Evolutionary conservation across 1,140 invertebrate species (phyloP), one percentile per base, ranked within the genome.

Genomic region (Capitella teleta): DNA sequence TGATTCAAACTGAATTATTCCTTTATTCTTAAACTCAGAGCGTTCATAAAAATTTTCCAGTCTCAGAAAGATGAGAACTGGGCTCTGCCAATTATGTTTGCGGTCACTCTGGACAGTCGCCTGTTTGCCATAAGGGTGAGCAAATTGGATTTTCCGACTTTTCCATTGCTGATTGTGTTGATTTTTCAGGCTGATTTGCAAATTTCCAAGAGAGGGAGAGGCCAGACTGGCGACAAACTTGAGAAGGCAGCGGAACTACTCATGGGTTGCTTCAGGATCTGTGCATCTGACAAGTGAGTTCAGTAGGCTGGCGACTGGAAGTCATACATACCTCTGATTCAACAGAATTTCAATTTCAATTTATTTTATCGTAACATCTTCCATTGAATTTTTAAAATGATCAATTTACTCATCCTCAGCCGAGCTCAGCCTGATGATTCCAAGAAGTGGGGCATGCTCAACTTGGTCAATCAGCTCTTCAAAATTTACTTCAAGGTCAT

Each of bases 1-100:
- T 10, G 10, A 10, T 12, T 34, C 32, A 34, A 16, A 34, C 16
- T 34, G 32, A 16, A 10, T 40, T 18, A 40, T n/a, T 40, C 12
- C 36, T 61, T 44, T 56, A 47, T 36, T 24, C 10, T 3, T 3
- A 16, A n/a, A n/a, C n/a, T 37, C 43, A 72, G 55, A 64, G 74
- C 78, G 5, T 82, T 95, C 37, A 82, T 83, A 0, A 90, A 86
- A 66, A 78, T 90, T 26, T 75, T 98, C 44, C 86, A 91, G 70
- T 72, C 78, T 14, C 82, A 88, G 57, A 93, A 92, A 61, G 92
- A 96, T 63, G 90, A 96, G 60, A 98, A 97, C 69, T 98, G 93
- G 93, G 83, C 83, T 61, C 65, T 97, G 3, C 86, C 89, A 0
- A 77, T 96, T 4, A 86, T 97, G 83, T 87, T 89, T 64, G 78